Base-by-base conservation (phyloP, 2,113 vertebrate genomes). In the Aspiorhynchus laticeps region DNA sequence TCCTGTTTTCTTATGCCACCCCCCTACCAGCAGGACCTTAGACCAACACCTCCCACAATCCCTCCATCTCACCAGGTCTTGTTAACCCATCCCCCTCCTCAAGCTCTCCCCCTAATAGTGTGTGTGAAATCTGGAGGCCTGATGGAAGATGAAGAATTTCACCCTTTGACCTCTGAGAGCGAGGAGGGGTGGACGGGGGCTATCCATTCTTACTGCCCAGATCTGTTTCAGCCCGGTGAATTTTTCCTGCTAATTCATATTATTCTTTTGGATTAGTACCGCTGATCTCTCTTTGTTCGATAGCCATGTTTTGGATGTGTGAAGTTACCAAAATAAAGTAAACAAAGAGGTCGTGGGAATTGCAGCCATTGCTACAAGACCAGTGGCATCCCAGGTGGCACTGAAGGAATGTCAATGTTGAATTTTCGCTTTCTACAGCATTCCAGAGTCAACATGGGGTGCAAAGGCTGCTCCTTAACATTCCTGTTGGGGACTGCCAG, bases 81-180 rank as follows among this genome's bases (percentile, higher is more conserved):
- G 41, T 77, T 59, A 28, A 43, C 78, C 36, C 78, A 69, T 86
- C 84, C 74, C 51, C 74, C 67, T 24, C 78, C 24, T 38, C 56
- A 51, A 38, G 8, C 17, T 65, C 46, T 56, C 51, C 61, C 61
- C 59, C 33, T 63, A 7, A 71, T 15, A 63, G 38, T 86, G 83
- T 85, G 85, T 80, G 83, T 81, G 86, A 90, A 86, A 86, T 89
- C 67, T 90, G 75, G 80, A 84, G 86, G 86, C 86, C 63, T 87
- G 84, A 88, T 88, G 87, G 86, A 89, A 83, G 88, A 87, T 85
- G 82, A 90, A 88, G 90, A 89, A 90, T 90, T 81, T 89, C 81
- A 87, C 88, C 87, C 74, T 65, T 74, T 86, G 88, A 88, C 88
- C 77, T 84, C 33, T 75, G 75, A 43, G 36, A 67, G 83, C 5